These are phyloP conservation scores for Lutjanus argentimaculatus DNA, from an alignment of 2,797 vertebrate genomes.

Conservation along the genomic window DNA sequence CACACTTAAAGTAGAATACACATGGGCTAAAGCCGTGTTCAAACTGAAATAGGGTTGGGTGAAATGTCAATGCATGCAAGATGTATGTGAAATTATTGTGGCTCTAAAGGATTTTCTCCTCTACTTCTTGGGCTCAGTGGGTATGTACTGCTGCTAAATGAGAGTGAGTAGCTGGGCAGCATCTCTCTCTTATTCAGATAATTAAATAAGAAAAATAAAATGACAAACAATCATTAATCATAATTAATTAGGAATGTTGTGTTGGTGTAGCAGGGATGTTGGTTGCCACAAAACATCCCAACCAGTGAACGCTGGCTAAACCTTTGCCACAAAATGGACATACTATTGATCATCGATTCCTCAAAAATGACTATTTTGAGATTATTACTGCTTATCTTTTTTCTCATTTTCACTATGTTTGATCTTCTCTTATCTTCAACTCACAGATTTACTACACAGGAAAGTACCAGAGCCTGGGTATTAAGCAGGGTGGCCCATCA, in stretches of 20 bases:
- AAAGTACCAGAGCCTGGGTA: constrained; percentile 99
- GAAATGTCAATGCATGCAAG: too few relatives aligned
- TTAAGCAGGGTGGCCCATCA: constrained; percentile 98
- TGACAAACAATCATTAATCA: too few relatives aligned
- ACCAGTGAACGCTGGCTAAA: neutral
- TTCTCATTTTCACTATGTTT: neutral
- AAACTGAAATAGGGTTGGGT: neutral
- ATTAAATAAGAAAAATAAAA: too few relatives aligned
- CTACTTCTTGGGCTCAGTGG: too few relatives aligned
- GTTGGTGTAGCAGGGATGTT: constrained; percentile 1
- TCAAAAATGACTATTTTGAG: neutral
- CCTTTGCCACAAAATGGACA: neutral
- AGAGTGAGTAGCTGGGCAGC: too few relatives aligned
- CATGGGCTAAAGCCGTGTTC: neutral
- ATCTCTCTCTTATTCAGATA: too few relatives aligned
- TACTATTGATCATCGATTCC: neutral
- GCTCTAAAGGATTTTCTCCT: too few relatives aligned
- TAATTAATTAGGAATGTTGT: neutral
- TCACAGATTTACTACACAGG: constrained; percentile 98
- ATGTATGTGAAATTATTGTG: too few relatives aligned
- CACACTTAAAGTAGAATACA: neutral
- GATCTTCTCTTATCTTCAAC: neutral
- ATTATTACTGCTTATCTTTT: neutral
- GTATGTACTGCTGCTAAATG: too few relatives aligned
- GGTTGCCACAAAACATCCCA: neutral